Conservation (phyloP, 2,888 invertebrate species). For the Sicus ferrugineus region DNA sequence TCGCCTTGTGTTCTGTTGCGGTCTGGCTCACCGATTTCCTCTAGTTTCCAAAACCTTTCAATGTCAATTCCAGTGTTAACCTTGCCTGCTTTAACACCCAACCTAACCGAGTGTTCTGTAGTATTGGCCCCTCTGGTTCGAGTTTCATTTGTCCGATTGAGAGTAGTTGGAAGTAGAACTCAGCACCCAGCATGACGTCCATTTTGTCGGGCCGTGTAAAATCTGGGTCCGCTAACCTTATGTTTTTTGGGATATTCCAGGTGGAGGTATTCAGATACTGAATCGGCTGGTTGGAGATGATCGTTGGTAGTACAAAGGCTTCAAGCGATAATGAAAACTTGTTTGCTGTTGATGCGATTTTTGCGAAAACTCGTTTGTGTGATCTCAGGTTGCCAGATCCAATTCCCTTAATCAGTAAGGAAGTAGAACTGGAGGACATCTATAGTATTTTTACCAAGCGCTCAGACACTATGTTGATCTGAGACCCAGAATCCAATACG, state of each 20-base stretch:
- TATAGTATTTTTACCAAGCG: neutral
- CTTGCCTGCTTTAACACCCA: too few species aligned
- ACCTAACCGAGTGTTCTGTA: neutral
- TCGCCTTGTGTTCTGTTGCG: too few species aligned
- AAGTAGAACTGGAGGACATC: neutral
- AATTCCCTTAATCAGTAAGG: neutral
- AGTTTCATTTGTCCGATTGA: neutral
- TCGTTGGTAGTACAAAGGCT: neutral
- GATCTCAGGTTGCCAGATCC: neutral
- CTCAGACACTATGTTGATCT: slow-evolving; percentile 4
- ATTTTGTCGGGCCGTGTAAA: slow-evolving; percentile 16
- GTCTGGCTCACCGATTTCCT: too few species aligned
- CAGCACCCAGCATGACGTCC: neutral
- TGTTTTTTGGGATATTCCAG: slow-evolving; percentile 39
- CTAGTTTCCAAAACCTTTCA: too few species aligned
- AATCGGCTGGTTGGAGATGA: neutral
- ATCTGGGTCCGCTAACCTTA: slow-evolving; percentile 41
- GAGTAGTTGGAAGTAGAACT: neutral
- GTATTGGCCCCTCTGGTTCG: neutral
- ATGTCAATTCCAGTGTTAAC: too few species aligned
- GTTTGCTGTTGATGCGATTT: neutral
- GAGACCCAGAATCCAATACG: neutral
- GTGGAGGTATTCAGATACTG: neutral
- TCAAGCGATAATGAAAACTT: neutral
- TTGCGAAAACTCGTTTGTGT: neutral